Conservation (phyloP, 2,797 vertebrate genomes). For the Rhabdophis nuchalis region DNA sequence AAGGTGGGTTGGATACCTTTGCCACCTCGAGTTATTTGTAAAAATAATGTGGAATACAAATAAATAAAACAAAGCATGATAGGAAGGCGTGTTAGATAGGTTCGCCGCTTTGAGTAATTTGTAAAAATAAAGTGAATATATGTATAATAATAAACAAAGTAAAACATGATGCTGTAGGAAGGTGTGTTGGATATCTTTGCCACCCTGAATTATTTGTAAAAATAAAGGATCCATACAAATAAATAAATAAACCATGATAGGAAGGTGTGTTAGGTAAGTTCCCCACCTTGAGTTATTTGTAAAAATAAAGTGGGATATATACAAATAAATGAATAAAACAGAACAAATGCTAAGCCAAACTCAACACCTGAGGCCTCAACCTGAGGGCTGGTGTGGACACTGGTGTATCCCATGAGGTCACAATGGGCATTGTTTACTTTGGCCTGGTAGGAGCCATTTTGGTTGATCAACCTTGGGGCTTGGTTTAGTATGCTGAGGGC, state of each 20-base stretch:
- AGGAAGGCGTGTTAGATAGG: too few species aligned
- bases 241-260: not conserved
- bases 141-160: too few species aligned
- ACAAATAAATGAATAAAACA: not conserved
- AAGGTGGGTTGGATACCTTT: too few species aligned
- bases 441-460: not conserved
- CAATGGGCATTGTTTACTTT: not conserved
- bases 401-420: not conserved
- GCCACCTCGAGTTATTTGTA: too few species aligned
- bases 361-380: not conserved
- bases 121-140: too few species aligned
- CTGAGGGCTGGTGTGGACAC: not conserved
- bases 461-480: not conserved
- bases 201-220: too few species aligned
- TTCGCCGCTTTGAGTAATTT: too few species aligned
- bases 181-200: too few species aligned
- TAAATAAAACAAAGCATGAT: too few species aligned
- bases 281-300: not conserved
- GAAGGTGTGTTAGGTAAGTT: not conserved
- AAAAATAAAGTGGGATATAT: not conserved
- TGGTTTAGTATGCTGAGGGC: not conserved
- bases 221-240: too few species aligned
- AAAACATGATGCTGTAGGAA: too few species aligned
- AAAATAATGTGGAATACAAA: too few species aligned
- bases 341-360: not conserved